Evolutionary conservation across 2,113 vertebrate species (phyloP).

Genomic region (Bufo bufo): DNA sequence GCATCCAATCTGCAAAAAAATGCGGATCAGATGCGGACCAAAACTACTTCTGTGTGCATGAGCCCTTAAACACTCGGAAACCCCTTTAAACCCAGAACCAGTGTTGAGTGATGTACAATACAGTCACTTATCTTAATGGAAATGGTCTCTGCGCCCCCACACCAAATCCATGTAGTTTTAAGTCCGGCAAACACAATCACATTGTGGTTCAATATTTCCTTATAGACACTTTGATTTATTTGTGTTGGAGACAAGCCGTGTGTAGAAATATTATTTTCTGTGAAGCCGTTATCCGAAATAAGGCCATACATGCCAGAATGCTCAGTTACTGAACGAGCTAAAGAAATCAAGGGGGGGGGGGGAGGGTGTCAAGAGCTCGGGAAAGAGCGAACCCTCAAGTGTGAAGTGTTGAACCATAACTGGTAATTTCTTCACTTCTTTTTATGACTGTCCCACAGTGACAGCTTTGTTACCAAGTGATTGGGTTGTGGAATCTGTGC

Average conservation of each 20-base stretch:
- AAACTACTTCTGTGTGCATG: no score
- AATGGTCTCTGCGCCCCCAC: no score
- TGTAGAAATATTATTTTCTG: neutral
- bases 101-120: no score
- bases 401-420: conserved; percentile 51
- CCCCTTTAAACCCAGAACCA: no score
- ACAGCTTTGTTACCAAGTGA: conserved; percentile 33
- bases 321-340: conserved; percentile 12
- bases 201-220: neutral
- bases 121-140: no score
- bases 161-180: no score
- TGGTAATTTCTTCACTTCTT: conserved; percentile 50
- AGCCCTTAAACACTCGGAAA: no score
- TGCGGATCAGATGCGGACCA: no score
- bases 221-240: neutral
- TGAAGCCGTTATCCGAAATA: neutral
- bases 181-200: neutral
- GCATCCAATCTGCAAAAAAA: no score
- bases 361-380: neutral
- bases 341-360: neutral
- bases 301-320: neutral
- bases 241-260: no score
- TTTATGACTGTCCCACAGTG: conserved; percentile 41
- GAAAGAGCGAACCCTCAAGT: conserved; percentile 44
- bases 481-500: conserved; percentile 4